These are phyloP conservation scores for Cinclus mexicanus DNA, from an alignment of 2,113 vertebrate species.

Conservation along the genomic window DNA sequence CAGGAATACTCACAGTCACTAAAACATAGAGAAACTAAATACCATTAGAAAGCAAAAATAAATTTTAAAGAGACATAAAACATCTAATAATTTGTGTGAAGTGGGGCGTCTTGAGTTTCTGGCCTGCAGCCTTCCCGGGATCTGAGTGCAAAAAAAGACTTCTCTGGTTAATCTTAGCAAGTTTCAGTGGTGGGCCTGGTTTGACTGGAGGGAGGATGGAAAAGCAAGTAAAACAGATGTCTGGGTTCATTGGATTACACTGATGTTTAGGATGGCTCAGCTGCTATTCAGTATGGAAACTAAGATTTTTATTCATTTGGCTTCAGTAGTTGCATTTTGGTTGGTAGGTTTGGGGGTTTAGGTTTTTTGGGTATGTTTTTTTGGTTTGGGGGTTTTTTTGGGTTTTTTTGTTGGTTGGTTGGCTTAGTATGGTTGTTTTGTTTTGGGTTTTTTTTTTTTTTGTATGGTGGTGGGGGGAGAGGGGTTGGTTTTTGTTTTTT, in stretches of 20 bases:
- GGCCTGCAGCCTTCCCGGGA: not conserved
- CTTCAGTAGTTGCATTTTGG: not conserved
- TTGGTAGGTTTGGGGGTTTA: not conserved
- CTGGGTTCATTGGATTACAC: not conserved
- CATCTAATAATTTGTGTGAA: not conserved
- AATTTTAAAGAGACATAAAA: not conserved
- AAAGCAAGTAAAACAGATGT: not conserved
- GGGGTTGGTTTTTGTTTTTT: not conserved
- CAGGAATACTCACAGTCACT: constrained; percentile 7
- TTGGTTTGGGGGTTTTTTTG: not conserved
- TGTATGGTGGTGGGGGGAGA: not conserved
- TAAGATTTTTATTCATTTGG: not conserved
- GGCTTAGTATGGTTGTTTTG: not conserved
- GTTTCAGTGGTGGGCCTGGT: not conserved
- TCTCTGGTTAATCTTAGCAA: not conserved
- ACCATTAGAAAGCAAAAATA: not conserved
- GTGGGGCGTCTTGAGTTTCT: not conserved
- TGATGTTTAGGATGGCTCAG: not conserved
- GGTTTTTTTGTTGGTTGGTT: not conserved
- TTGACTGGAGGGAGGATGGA: not conserved
- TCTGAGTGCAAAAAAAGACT: not conserved
- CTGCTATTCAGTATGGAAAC: not conserved
- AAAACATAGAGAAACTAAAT: not conserved
- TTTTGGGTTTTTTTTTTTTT: not conserved
- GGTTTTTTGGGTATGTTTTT: not conserved